Percentiles rank a stretch among this genome's conserved stretches.
Evolutionary conservation across 2,797 vertebrate species (phyloP).

Genomic region (Podarcis lilfordi): DNA sequence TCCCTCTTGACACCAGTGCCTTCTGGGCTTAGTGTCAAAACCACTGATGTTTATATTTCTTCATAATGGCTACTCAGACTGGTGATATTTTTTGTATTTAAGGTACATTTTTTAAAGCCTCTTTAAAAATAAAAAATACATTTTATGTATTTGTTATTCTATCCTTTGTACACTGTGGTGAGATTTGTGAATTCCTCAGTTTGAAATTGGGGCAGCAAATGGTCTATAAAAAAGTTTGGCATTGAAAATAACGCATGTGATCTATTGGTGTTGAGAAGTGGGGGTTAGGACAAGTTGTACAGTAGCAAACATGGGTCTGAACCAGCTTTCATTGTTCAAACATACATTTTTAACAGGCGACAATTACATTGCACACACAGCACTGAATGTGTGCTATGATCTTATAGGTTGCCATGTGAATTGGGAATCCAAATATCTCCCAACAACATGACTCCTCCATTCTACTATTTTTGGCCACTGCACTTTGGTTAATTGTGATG

Average conservation of each 20-base stretch:
- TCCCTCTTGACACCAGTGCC: not conserved
- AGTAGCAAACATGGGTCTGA: not conserved
- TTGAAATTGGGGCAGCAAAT: not conserved
- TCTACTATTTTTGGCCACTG: not conserved
- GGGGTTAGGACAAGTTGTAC: not conserved
- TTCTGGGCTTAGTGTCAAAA: accelerated
- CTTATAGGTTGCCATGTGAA: not conserved
- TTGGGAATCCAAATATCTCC: not conserved
- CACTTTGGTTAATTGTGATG: not conserved
- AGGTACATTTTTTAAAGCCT: conserved; percentile 56
- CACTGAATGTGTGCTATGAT: not conserved
- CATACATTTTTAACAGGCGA: not conserved
- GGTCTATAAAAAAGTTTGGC: not conserved
- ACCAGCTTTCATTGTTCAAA: not conserved
- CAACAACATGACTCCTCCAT: not conserved
- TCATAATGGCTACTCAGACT: conserved; percentile 13
- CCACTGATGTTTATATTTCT: not conserved
- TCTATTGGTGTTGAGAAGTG: too few species aligned
- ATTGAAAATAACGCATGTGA: not conserved
- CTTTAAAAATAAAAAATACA: conserved; percentile 52
- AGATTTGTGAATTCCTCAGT: not conserved
- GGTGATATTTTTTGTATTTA: conserved; percentile 49
- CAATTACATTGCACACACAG: too few species aligned
- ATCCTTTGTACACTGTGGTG: not conserved
- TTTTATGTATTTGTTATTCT: conserved; percentile 1